Base-by-base conservation (phyloP, 2,113 vertebrate species). In the Riparia riparia region DNA sequence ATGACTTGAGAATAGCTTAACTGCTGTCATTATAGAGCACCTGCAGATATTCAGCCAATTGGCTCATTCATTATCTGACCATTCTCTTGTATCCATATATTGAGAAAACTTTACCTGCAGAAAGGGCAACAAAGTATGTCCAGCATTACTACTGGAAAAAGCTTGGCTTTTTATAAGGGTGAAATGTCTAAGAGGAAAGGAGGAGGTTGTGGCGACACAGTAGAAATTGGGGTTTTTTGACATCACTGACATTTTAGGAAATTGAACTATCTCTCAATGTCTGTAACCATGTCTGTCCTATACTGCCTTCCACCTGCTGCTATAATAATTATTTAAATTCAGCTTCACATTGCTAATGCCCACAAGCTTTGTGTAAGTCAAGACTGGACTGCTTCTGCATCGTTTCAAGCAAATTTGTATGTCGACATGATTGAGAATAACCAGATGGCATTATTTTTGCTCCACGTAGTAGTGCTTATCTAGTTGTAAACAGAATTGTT, bases 1-100 rank as follows among this genome's bases (percentile, higher is more conserved):
- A 91, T 90, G 93, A 94, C 92, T 97, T 93, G 81, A 91, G 86
- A 97, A 97, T 89, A 95, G 93, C 54, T 94, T 96, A 97, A 96
- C 91, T 96, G 92, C 95, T 97, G 91, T 86, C 85, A 96, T 97
- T 95, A 93, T 15, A 94, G 93, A 96, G 92, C 78, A 95, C 77
- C 69, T 97, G 80, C 88, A 95, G 78, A 91, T 97, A 82, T 93
- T 95, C 73, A 90, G 54, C 84, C 93, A 88, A n/a, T 83, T 93
- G 65, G 31, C 31, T 53, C 45, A 83, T 81, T 90, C 61, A 89
- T 97, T 96, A 96, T 87, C 64, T 91, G 84, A 73, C 94, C 73
- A 72, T 54, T 82, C 70, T 94, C 71, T 71, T 45, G 28, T 77
- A 77, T 56, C 68, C 76, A 63, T 79, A 90, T 12, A 29, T 7